These are phyloP conservation scores for Phodopus roborovskii DNA, from an alignment of 2,113 vertebrate genomes.

Conservation along the genomic window DNA sequence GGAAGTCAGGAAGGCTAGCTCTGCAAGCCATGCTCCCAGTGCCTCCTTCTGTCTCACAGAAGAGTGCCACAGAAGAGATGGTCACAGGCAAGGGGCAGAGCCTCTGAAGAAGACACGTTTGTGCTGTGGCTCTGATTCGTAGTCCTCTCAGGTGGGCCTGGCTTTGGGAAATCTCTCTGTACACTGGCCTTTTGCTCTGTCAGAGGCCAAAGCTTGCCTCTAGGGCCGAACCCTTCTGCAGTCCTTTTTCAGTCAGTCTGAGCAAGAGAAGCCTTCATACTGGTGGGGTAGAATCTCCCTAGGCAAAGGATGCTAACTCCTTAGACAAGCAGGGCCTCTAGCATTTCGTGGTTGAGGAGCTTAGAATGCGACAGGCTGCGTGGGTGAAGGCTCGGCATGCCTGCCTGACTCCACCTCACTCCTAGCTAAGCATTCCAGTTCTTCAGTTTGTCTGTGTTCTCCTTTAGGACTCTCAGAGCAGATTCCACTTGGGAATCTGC, in stretches of 20 bases:
- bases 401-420: not conserved
- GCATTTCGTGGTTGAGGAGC: not conserved
- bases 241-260: not conserved
- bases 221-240: not conserved
- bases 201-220: not conserved
- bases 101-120: not conserved
- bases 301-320: not conserved
- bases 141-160: not conserved
- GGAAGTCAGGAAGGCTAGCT: not conserved
- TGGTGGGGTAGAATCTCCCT: not conserved
- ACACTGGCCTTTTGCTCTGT: not conserved
- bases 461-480: conserved; percentile 90
- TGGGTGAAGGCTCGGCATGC: not conserved
- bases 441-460: conserved; percentile 3
- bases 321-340: not conserved
- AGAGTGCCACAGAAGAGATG: not conserved
- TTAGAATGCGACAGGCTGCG: accelerated
- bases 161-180: not conserved
- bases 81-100: not conserved
- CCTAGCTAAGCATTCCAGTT: not conserved
- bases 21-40: no score
- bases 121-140: not conserved
- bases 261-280: not conserved
- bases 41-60: not conserved
- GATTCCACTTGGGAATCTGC: conserved; percentile 92